A percentile compares a stretch with the other conserved stretches of the same genome.
phyloP scores from a whole-genome alignment of 2,797 vertebrate genomes.

The Scleropages formosus region DNA sequence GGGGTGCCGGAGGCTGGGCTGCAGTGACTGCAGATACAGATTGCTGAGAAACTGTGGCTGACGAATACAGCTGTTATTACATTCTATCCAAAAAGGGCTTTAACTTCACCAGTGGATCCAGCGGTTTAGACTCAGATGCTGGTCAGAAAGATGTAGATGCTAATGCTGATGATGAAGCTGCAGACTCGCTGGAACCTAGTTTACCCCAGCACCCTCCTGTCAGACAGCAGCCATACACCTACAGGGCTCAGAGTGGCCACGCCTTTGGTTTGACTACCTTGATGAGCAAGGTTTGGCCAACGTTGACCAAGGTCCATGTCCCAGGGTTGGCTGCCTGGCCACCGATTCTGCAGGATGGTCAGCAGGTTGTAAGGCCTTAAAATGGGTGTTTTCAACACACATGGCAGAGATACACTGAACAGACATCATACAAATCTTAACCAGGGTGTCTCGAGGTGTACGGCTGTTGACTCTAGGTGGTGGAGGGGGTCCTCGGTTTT shows the following conservation, averaged over 20 bases:
- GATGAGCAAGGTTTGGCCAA: too few relatives aligned
- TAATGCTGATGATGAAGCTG: slow-evolving; percentile 25
- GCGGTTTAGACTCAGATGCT: slow-evolving; percentile 4
- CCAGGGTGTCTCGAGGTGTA: slow-evolving; percentile 39
- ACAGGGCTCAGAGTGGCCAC: not conserved
- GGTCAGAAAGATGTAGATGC: not conserved
- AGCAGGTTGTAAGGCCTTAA: not conserved
- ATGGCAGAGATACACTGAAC: not conserved
- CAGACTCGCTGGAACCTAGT: slow-evolving; percentile 60
- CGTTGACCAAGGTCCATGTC: too few relatives aligned
- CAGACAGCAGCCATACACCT: not conserved
- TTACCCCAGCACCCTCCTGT: slow-evolving; percentile 57
- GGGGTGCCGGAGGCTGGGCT: slow-evolving; percentile 54
- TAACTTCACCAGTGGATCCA: not conserved
- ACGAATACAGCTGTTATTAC: not conserved
- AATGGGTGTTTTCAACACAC: not conserved
- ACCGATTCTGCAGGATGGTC: not conserved
- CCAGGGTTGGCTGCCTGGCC: not conserved
- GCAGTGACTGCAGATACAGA: slow-evolving; percentile 34
- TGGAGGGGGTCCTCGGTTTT: slow-evolving; percentile 37
- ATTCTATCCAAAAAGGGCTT: not conserved
- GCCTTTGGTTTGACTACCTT: too few relatives aligned
- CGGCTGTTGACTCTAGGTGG: slow-evolving; percentile 54
- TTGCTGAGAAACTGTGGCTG: not conserved
- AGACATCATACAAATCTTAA: not conserved